These are phyloP conservation scores for Aphaenogaster floridana DNA, from an alignment of 1,140 invertebrate species.

Conservation along the genomic window DNA sequence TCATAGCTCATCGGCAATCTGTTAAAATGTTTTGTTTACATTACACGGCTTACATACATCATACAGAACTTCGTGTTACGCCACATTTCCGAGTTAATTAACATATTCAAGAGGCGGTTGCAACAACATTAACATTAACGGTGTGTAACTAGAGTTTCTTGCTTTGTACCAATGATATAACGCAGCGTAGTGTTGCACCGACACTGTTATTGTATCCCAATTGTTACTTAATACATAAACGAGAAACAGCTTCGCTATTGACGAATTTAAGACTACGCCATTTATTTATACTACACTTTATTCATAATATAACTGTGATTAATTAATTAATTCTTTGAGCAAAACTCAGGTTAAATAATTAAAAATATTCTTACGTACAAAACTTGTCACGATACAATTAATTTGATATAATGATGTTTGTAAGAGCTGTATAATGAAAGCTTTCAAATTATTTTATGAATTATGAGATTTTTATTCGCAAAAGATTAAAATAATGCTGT, in stretches of 20 bases:
- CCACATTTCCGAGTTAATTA: slow-evolving; percentile 49
- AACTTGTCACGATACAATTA: not conserved
- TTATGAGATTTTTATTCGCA: not conserved
- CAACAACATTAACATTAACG: slow-evolving; percentile 48
- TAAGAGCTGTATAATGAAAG: not conserved
- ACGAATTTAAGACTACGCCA: not conserved
- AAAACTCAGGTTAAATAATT: not conserved
- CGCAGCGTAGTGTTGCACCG: not conserved
- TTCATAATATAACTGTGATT: not conserved
- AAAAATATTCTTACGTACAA: not conserved
- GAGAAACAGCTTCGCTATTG: not conserved
- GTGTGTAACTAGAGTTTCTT: slow-evolving; percentile 37
- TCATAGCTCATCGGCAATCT: slow-evolving; percentile 35
- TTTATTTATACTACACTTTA: not conserved
- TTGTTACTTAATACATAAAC: slow-evolving; percentile 34
- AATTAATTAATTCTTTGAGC: slow-evolving; percentile 2
- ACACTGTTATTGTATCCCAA: slow-evolving; percentile 11
- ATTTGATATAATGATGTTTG: not conserved
- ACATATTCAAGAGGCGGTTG: slow-evolving; percentile 55
- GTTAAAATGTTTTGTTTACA: slow-evolving; percentile 56
- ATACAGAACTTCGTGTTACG: slow-evolving; percentile 7
- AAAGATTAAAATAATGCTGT: not conserved
- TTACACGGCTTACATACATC: slow-evolving; percentile 1
- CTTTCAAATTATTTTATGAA: not conserved
- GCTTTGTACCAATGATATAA: slow-evolving; percentile 15